Evolutionary conservation across 2,113 vertebrate species (phyloP), one percentile per base, ranked within the genome.

Genomic region (Ivindomyrus marchei): DNA sequence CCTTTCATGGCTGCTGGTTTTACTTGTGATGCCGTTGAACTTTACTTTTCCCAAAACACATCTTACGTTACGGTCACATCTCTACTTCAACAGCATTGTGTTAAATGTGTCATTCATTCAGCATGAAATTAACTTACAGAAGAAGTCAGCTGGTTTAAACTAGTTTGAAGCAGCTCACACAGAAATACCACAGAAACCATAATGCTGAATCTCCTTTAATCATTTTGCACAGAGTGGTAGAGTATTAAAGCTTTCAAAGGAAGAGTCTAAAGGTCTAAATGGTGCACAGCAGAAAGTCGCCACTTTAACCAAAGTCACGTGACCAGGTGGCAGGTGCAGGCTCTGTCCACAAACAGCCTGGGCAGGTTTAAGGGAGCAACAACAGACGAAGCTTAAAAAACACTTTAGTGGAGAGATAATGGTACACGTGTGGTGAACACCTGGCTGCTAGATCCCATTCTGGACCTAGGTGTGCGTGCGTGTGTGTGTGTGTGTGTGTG

Each of bases 401-500:
- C 13, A 11, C 31, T 74, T 74, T 13, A 36, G 66, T 11, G 3
- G 27, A 31, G 66, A 31, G 24, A 27, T 58, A 24, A 24, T 56
- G 3, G 52, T 21, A 21, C 17, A 56, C 0, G 21, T 58, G 21
- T 58, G 53, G 53, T 56, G 19, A 24, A 24, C 56, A 58, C 56
- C 56, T 58, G 56, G 21, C 21, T 58, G 21, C 21, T 58, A 4
- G 56, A 8, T 58, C 56, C 56, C 56, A 58, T 70, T 31, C 11
- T 70, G 66, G 66, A 4, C 2, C 27, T 11, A 13, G 1, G n/a
- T 70, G n/a, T 70, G 8, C 13, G 66, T n/a, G 7, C 0, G 27
- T 36, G 11, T 0, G 3, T 11, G 27, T 0, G 13, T 39, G 27
- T 2, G 4, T 36, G 1, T 36, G 11, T 0, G 3, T 15, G 1